Conservation (phyloP, 2,113 vertebrate genomes). For the Lasiurus cinereus region DNA sequence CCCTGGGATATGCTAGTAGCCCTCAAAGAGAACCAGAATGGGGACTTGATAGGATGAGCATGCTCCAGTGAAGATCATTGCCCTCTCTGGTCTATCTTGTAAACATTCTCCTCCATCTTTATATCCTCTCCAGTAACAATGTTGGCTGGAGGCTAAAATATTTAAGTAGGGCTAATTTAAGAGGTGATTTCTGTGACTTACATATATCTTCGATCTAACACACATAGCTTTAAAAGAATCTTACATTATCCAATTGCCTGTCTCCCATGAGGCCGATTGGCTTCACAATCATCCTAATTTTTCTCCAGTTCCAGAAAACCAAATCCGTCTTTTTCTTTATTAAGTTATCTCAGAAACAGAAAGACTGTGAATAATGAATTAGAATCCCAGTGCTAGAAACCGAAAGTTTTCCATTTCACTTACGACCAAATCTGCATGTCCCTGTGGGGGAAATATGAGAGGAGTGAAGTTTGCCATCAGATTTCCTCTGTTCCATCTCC, state of each 20-base stretch:
- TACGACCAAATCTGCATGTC: not conserved
- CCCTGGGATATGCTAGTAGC: not conserved
- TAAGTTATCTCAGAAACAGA: not conserved
- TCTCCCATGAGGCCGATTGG: not conserved
- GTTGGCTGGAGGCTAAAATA: not conserved
- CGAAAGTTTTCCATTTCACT: not conserved
- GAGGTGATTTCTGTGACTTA: not conserved
- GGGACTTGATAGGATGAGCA: not conserved
- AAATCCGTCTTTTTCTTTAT: constrained; percentile 46
- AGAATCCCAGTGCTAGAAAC: not conserved
- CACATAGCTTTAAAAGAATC: constrained; percentile 28
- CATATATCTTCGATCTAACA: not conserved
- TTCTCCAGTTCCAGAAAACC: constrained; percentile 28
- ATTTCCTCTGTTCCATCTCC: not conserved
- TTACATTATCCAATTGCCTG: not conserved
- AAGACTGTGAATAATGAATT: constrained; percentile 36
- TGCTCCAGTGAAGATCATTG: not conserved
- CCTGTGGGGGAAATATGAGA: not conserved
- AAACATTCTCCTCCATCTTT: not conserved
- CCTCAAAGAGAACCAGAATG: not conserved
- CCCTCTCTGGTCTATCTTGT: not conserved
- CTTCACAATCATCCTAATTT: constrained; percentile 49
- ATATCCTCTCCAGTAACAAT: not conserved
- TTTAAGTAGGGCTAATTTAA: constrained; percentile 27
- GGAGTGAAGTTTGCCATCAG: not conserved